Conservation (phyloP, 2,113 vertebrate genomes). For the Tragelaphus buxtoni region DNA sequence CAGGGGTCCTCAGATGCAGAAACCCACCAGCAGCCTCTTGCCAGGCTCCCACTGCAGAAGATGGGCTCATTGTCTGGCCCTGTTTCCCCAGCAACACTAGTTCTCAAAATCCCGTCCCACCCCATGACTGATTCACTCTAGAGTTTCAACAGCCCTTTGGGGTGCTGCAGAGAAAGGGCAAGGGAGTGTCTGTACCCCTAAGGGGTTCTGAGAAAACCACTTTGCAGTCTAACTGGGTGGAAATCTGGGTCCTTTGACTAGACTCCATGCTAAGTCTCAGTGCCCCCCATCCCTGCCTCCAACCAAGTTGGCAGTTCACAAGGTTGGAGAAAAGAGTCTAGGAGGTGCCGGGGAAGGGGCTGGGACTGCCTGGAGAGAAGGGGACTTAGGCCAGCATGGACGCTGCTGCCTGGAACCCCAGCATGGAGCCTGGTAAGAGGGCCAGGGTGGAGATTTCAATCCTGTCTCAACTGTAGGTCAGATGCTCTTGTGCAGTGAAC, state of each 20-base stretch:
- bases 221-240: neutral
- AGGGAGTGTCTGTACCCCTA: neutral
- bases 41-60: rapidly evolving
- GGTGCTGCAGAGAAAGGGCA: neutral
- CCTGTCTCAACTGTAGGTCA: neutral
- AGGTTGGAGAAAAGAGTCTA: neutral
- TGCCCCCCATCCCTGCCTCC: neutral
- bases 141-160: neutral
- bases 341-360: neutral
- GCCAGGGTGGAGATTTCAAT: neutral
- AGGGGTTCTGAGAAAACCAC: neutral
- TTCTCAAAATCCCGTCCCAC: neutral
- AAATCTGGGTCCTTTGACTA: neutral
- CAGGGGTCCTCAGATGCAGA: neutral
- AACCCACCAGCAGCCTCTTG: neutral
- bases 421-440: neutral
- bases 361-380: neutral
- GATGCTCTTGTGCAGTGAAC: neutral
- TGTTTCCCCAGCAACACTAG: neutral
- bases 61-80: neutral
- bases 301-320: neutral
- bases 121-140: neutral
- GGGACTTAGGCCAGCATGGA: neutral
- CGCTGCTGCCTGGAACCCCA: neutral
- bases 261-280: neutral